Evolutionary conservation across 2,888 invertebrate genomes (phyloP), one percentile per base, ranked within the genome.

Genomic region (Chouioia cunea): DNA sequence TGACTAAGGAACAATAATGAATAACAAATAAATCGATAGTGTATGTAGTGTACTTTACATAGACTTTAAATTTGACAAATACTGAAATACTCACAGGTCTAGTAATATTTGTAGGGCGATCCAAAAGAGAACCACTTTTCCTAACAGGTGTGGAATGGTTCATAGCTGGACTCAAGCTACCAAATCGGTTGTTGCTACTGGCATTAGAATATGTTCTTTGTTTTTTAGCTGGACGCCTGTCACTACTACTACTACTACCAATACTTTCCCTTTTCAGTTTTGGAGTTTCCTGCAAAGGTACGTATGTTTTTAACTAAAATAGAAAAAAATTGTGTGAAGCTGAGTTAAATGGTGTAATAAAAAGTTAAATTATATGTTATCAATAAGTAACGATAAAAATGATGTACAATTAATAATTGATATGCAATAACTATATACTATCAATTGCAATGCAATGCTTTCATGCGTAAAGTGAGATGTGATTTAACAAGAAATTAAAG

Each of bases 101-200:
- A 77, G 90, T 86, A 68, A 92, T 89, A 78, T 90, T 90, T 12
- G 91, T 88, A 0, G 93, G 93, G 74, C 93, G 88, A 78, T 92
- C 90, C 76, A 93, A 86, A 77, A 93, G 79, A 1, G 85, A 85
- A 48, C 86, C 87, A 47, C 86, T 77, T 81, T 89, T 89, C 80
- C 90, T 84, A 83, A 90, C 88, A 0, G 90, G 87, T 0, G 90
- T 89, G 83, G 87, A 83, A 79, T 88, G 78, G 75, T 85, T 86
- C 71, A 85, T 63, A 12, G 83, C 76, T 78, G 90, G 89, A 78
- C 87, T 86, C 59, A 86, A 82, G 74, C 87, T 81, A 70, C 81
- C 81, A 1, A 86, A 77, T 79, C 89, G 88, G 12, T 85, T 85
- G 72, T 80, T 83, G 82, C 89, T 89, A 73, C 80, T 82, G 66